A percentile compares a stretch with the other conserved stretches of the same genome.
Conservation (phyloP, 2,888 invertebrate genomes). For the Leptopilina syphax region DNA sequence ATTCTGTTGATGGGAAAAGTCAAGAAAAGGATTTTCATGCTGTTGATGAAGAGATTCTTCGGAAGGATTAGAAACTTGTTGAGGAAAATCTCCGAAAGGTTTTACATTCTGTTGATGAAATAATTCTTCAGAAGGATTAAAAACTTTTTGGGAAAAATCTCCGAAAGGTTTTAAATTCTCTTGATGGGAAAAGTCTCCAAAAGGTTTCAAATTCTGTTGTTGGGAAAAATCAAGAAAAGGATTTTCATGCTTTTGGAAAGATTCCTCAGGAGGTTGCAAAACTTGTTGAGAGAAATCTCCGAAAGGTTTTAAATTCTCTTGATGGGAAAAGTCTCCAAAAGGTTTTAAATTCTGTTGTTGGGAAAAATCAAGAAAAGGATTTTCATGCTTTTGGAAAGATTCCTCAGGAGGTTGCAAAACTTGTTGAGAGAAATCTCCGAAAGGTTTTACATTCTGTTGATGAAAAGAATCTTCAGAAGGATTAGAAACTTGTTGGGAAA, state of each 20-base stretch:
- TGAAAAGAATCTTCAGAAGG: neutral
- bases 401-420: too few relatives aligned
- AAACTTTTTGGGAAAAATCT: neutral
- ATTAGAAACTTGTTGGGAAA: neutral
- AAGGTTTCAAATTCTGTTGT: neutral
- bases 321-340: too few relatives aligned
- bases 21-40: neutral
- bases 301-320: neutral
- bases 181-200: constrained; percentile 14
- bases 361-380: too few relatives aligned
- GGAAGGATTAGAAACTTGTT: neutral
- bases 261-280: neutral
- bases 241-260: neutral
- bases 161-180: neutral
- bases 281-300: too few relatives aligned
- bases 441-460: neutral
- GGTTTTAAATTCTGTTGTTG: too few relatives aligned
- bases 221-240: neutral
- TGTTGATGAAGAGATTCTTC: neutral
- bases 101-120: neutral
- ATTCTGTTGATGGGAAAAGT: neutral
- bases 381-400: too few relatives aligned
- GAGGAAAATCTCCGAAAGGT: neutral
- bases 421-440: neutral
- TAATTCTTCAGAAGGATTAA: neutral